These are phyloP conservation scores for Adelphocoris suturalis DNA, from an alignment of 2,888 invertebrate species.

Conservation along the genomic window DNA sequence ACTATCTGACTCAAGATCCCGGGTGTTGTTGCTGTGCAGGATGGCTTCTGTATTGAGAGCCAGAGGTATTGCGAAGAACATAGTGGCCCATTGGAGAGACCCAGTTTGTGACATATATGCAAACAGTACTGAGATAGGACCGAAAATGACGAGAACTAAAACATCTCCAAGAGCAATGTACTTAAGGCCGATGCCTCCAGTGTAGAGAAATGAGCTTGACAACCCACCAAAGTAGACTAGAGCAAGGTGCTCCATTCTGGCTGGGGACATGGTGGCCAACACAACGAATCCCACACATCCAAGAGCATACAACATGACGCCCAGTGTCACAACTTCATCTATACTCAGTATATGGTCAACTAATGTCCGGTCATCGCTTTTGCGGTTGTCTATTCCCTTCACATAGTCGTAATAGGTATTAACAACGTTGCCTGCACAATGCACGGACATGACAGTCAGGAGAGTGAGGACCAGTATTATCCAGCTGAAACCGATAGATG, in stretches of 20 bases:
- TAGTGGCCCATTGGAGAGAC: slow-evolving; percentile 91
- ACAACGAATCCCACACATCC: slow-evolving; percentile 92
- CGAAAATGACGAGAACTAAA: slow-evolving; percentile 93
- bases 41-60: slow-evolving; percentile 97
- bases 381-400: slow-evolving; percentile 94
- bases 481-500: slow-evolving; percentile 85
- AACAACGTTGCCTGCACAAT: slow-evolving; percentile 97
- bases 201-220: slow-evolving; percentile 97
- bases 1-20: slow-evolving; percentile 92
- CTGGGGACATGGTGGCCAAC: slow-evolving; percentile 89
- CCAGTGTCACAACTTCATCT: slow-evolving; percentile 91
- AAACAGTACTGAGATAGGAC: slow-evolving; percentile 95
- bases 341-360: slow-evolving; percentile 94
- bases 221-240: slow-evolving; percentile 96
- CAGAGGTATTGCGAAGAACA: slow-evolving; percentile 95
- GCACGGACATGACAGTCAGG: slow-evolving; percentile 93
- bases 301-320: slow-evolving; percentile 91
- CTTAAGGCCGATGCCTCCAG: slow-evolving; percentile 96
- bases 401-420: slow-evolving; percentile 97
- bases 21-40: slow-evolving; percentile 95
- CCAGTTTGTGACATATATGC: slow-evolving; percentile 96
- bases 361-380: slow-evolving; percentile 95
- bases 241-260: slow-evolving; percentile 96
- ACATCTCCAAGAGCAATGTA: slow-evolving; percentile 97
- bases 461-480: slow-evolving; percentile 89